Evolutionary conservation across 1,140 invertebrate genomes (phyloP), one percentile per base, ranked within the genome.

Genomic region (Triops longicaudatus): DNA sequence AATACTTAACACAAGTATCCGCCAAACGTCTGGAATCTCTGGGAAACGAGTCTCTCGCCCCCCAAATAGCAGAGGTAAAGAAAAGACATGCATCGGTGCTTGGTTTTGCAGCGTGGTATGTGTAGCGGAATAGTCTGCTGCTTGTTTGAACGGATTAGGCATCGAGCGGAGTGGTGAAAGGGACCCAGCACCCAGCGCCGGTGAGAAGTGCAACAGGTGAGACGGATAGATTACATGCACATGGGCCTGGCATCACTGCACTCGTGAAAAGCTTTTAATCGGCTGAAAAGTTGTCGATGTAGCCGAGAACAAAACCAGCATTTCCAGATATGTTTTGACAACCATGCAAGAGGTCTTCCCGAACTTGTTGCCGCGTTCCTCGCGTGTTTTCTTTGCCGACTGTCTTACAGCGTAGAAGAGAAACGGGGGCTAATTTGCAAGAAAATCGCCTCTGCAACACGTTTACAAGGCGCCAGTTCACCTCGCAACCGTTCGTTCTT

Each of bases 131-230:
- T 63, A 63, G 50, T 63, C 50, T 63, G 50, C 50, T 63, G 17
- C 50, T 63, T 63, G 50, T 63, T 63, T 63, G 50, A 63, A 63
- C 50, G 50, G 50, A 63, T 63, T 63, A 63, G 50, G 50, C 50
- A 22, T 63, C 50, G 50, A 63, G 50, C 50, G 22, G 50, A 63
- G 50, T 63, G 14, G 50, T 63, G 14, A 22, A 63, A 63, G 17
- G 22, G 50, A 22, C 3, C 17, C 1, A 17, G 43, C 43, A 44
- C n/a, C 11, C 43, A 63, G 22, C 50, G 3, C 50, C 50, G 50
- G 50, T 63, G 50, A 63, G 50, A 63, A 63, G 50, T 63, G 50
- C 50, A 63, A 63, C 50, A 63, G 50, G 50, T 63, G 50, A 63
- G 50, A 22, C 50, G 50, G 50, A 63, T 63, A 63, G 50, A 63